Evolutionary conservation across 2,113 vertebrate species (phyloP).

Genomic region (Trematomus loennbergii): DNA sequence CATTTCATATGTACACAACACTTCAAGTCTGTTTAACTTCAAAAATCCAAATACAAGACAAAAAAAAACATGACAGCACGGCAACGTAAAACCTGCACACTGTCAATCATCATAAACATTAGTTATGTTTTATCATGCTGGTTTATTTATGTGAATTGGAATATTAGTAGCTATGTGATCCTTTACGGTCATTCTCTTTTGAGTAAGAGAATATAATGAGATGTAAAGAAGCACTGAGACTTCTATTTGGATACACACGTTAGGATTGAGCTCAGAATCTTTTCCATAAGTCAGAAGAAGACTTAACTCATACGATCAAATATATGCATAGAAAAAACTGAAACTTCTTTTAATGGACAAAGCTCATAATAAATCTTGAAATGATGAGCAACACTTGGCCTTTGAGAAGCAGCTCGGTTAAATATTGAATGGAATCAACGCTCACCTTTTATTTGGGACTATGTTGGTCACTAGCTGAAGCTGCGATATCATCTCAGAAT

Average conservation of each 20-base stretch:
- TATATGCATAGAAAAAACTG: slow-evolving; percentile 39
- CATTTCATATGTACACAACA: slow-evolving; percentile 49
- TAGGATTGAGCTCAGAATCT: slow-evolving; percentile 10
- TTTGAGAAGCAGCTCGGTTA: slow-evolving; percentile 18
- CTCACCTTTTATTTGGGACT: slow-evolving; percentile 23
- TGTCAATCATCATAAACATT: slow-evolving; percentile 38
- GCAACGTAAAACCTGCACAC: slow-evolving; percentile 32
- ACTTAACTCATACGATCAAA: slow-evolving; percentile 11
- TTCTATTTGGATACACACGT: slow-evolving; percentile 22
- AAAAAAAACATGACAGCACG: background rate
- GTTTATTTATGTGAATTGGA: slow-evolving; percentile 50
- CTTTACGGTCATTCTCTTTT: slow-evolving; percentile 25
- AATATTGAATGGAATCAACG: slow-evolving; percentile 9
- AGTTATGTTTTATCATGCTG: slow-evolving; percentile 58
- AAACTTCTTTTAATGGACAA: slow-evolving; percentile 2
- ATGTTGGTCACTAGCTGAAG: slow-evolving; percentile 8
- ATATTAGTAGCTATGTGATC: slow-evolving; percentile 33
- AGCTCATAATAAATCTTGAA: slow-evolving; percentile 16
- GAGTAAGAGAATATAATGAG: slow-evolving; percentile 9
- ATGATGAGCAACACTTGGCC: slow-evolving; percentile 3
- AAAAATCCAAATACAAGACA: slow-evolving; percentile 28
- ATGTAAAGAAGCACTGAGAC: slow-evolving; percentile 37
- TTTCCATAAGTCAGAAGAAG: slow-evolving; percentile 20
- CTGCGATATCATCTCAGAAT: slow-evolving; percentile 6
- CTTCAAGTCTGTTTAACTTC: slow-evolving; percentile 55